Evolutionary conservation across 2,797 vertebrate species (phyloP).

Genomic region (Labroides dimidiatus): DNA sequence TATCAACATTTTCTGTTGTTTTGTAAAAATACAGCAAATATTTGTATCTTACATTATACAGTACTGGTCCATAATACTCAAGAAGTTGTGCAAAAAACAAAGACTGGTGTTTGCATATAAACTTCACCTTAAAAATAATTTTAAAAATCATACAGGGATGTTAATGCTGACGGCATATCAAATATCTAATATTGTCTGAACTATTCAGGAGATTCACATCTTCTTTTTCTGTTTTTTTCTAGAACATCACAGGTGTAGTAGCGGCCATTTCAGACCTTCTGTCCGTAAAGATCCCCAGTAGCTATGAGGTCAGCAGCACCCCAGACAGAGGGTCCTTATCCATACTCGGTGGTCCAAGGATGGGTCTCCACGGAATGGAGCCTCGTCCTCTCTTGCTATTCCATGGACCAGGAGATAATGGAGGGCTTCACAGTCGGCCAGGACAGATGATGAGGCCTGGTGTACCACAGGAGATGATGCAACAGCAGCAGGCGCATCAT

Average conservation of each 20-base stretch:
- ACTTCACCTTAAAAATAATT: no score
- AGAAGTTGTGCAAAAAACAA: no score
- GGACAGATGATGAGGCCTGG: constrained; percentile 80
- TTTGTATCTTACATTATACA: no score
- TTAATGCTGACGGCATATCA: neutral
- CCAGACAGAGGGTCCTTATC: constrained; percentile 83
- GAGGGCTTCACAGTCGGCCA: constrained; percentile 78
- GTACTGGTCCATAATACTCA: no score
- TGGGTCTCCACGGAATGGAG: constrained; percentile 82
- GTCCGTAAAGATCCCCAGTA: constrained; percentile 95
- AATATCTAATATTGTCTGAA: neutral
- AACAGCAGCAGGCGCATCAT: constrained; percentile 82
- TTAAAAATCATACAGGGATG: neutral
- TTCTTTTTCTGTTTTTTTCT: constrained; percentile 20
- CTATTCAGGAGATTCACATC: neutral
- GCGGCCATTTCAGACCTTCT: constrained; percentile 97
- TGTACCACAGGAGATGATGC: constrained; percentile 85
- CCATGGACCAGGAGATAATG: constrained; percentile 84
- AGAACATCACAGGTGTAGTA: constrained; percentile 96
- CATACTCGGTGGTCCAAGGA: constrained; percentile 70
- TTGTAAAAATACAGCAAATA: neutral
- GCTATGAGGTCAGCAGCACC: constrained; percentile 96
- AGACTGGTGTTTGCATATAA: no score
- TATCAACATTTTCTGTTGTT: constrained; percentile 11
- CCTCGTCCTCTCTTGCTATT: constrained; percentile 87